Percentiles rank a stretch among this genome's conserved stretches.
These are phyloP conservation scores for Chionodraco myersi DNA, from an alignment of 2,113 vertebrate species.

Conservation along the genomic window DNA sequence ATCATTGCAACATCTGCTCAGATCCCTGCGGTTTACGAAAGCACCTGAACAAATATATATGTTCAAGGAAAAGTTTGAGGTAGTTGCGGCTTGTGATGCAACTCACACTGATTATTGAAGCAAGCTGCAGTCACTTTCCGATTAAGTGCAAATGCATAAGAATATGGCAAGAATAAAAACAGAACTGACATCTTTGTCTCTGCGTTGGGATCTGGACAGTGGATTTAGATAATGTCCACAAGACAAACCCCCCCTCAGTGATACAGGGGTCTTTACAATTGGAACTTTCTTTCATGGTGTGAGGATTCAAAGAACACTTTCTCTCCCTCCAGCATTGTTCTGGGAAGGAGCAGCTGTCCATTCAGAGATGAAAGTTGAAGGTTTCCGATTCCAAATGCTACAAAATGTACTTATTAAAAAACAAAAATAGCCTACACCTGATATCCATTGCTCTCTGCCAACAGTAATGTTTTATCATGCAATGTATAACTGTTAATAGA, in stretches of 20 bases:
- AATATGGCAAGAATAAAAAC: slow-evolving; percentile 37
- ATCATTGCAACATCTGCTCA: not conserved
- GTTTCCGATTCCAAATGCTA: slow-evolving; percentile 31
- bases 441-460: not conserved
- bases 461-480: not conserved
- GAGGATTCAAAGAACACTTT: slow-evolving; percentile 28
- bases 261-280: slow-evolving; percentile 35
- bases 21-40: not conserved
- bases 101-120: slow-evolving; percentile 1
- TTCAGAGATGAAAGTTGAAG: slow-evolving; percentile 35
- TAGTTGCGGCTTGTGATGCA: slow-evolving; percentile 36
- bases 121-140: not conserved
- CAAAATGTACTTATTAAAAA: slow-evolving; percentile 14
- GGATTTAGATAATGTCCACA: slow-evolving; percentile 59
- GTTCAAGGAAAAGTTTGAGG: slow-evolving; percentile 7
- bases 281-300: slow-evolving; percentile 48
- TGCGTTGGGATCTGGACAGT: slow-evolving; percentile 32
- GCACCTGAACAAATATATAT: not conserved
- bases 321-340: slow-evolving; percentile 41
- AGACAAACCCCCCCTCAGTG: slow-evolving; percentile 53
- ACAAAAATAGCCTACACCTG: not conserved
- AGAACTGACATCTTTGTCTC: slow-evolving; percentile 36
- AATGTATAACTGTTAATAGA: not conserved
- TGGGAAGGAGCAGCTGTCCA: slow-evolving; percentile 8
- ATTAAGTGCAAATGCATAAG: not conserved